A percentile compares a stretch with the other conserved stretches of the same genome.
Evolutionary conservation across 2,113 vertebrate species (phyloP).

Genomic region (Motacilla alba): DNA sequence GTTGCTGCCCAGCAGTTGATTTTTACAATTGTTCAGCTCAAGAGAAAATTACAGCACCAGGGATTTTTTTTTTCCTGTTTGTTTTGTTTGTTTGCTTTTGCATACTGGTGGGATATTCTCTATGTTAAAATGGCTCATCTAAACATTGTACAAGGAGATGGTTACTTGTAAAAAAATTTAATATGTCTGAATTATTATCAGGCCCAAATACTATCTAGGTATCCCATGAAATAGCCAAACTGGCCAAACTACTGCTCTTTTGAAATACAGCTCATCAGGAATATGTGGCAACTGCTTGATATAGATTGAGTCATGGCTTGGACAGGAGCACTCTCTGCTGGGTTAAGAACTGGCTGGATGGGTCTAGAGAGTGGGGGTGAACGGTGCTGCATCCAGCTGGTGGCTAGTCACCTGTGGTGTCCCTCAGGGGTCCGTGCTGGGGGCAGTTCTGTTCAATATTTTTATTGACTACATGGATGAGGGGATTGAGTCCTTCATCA

Average conservation of each 20-base stretch:
- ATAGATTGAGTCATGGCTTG: neutral
- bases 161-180: neutral
- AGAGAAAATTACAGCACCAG: neutral
- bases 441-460: neutral
- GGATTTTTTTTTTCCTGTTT: too few species aligned
- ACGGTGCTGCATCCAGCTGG: too few species aligned
- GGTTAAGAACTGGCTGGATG: neutral
- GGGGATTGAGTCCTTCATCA: neutral
- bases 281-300: neutral
- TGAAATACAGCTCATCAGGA: neutral
- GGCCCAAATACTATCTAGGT: neutral
- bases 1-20: neutral
- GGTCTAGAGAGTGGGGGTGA: neutral
- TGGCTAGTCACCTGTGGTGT: neutral
- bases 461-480: neutral
- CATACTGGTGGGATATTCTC: neutral
- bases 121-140: neutral
- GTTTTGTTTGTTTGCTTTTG: neutral
- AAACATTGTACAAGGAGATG: neutral
- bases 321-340: neutral
- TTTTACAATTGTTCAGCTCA: neutral
- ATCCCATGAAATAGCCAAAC: neutral
- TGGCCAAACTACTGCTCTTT: neutral
- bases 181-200: neutral
- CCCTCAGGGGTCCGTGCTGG: neutral